Conservation (phyloP, 2,888 invertebrate species). For the Chironomus riparius region DNA sequence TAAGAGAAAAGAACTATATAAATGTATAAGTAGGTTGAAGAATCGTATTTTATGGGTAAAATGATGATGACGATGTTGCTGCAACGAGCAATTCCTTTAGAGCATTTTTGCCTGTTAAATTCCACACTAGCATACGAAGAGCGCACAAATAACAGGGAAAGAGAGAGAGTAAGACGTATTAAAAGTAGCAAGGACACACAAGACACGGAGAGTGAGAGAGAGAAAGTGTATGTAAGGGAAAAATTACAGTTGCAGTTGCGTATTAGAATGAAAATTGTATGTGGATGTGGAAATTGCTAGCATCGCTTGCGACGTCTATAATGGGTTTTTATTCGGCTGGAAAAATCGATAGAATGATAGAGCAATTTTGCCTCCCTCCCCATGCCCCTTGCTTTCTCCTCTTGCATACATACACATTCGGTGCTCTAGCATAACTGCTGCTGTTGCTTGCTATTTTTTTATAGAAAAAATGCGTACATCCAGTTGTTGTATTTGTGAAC, state of each 20-base stretch:
- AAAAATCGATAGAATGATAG: constrained; percentile 27
- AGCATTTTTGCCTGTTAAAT: background rate
- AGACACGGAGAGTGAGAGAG: background rate
- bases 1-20: background rate
- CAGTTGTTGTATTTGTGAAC: background rate
- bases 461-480: background rate
- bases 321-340: constrained; percentile 27
- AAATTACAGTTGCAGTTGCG: constrained; percentile 26
- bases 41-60: background rate
- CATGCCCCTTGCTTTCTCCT: too few species aligned
- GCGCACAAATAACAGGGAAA: background rate
- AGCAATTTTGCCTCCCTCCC: background rate
- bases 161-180: background rate
- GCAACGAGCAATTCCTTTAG: background rate
- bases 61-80: constrained; percentile 8
- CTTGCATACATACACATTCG: background rate
- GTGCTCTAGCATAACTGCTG: too few species aligned
- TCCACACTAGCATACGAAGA: background rate
- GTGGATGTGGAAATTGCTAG: constrained; percentile 15
- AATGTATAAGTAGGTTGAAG: constrained; percentile 24
- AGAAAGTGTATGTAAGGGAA: background rate
- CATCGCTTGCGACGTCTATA: constrained; percentile 27
- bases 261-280: constrained; percentile 24
- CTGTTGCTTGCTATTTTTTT: background rate
- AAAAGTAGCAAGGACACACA: background rate